Conservation (phyloP, 2,888 invertebrate genomes). For the Diplolepis rosae region DNA sequence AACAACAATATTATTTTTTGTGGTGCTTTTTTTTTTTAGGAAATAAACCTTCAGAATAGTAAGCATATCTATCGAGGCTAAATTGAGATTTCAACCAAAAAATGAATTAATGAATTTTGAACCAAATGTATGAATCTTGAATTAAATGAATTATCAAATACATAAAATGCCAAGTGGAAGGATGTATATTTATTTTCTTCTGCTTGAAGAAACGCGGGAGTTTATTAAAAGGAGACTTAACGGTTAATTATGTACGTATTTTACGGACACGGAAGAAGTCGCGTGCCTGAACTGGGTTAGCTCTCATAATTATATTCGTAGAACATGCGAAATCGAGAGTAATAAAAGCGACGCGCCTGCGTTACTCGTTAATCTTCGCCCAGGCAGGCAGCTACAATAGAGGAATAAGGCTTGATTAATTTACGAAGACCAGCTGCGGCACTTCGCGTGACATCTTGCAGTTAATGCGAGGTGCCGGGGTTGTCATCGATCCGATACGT, state of each 20-base stretch:
- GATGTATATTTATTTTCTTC: no score
- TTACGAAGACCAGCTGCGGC: slow-evolving; percentile 62
- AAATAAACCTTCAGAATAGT: no score
- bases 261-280: slow-evolving; percentile 1
- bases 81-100: no score
- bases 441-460: slow-evolving; percentile 56
- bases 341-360: slow-evolving; percentile 37
- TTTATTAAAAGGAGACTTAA: not conserved
- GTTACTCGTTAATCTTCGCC: slow-evolving; percentile 43
- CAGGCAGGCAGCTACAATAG: slow-evolving; percentile 50
- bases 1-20: no score
- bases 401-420: slow-evolving; percentile 59
- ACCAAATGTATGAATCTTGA: no score
- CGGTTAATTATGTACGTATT: not conserved
- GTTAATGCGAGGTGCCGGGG: slow-evolving; percentile 43
- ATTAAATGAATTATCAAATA: no score
- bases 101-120: no score
- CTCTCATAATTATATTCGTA: slow-evolving; percentile 4
- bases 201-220: not conserved
- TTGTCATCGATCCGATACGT: slow-evolving; percentile 49
- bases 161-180: no score
- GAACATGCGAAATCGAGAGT: slow-evolving; percentile 40
- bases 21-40: no score
- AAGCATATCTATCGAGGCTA: no score
- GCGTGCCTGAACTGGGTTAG: not conserved